Evolutionary conservation across 2,888 invertebrate species (phyloP).

Genomic region (Polia nebulosa): DNA sequence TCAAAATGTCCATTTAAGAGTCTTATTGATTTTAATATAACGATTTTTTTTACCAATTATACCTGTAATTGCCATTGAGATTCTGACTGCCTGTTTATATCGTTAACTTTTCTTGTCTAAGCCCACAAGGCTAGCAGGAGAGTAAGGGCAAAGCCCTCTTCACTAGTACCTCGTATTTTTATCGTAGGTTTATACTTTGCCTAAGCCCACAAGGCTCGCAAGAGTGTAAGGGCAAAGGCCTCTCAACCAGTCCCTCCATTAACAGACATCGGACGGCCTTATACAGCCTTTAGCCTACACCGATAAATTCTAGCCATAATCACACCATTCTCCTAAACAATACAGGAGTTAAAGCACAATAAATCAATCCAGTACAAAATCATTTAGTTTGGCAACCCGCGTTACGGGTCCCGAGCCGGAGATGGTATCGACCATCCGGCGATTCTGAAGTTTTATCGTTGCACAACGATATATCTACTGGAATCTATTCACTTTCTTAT

Average conservation of each 20-base stretch:
- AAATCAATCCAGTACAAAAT: slow-evolving; percentile 80
- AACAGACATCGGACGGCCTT: slow-evolving; percentile 18
- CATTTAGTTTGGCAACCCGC: slow-evolving; percentile 80
- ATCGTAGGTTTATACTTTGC: neutral
- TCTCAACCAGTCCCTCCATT: neutral
- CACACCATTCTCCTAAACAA: slow-evolving; percentile 60
- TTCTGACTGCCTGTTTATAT: no score
- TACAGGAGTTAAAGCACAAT: slow-evolving; percentile 71
- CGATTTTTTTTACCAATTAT: no score
- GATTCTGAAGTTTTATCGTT: slow-evolving; percentile 83
- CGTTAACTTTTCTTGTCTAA: no score
- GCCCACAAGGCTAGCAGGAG: no score
- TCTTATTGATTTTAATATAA: no score
- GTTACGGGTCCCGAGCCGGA: slow-evolving; percentile 73
- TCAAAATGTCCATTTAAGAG: no score
- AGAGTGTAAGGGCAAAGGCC: neutral
- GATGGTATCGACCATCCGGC: slow-evolving; percentile 87
- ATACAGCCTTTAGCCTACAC: slow-evolving; percentile 8
- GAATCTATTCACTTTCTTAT: slow-evolving; percentile 85
- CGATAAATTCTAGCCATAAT: slow-evolving; percentile 56
- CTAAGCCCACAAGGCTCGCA: no score
- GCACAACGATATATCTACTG: slow-evolving; percentile 79
- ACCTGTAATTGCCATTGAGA: no score
- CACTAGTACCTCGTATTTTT: no score
- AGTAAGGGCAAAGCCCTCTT: no score